These are phyloP conservation scores for Tachysurus vachellii DNA, from an alignment of 2,113 vertebrate genomes.

Conservation along the genomic window DNA sequence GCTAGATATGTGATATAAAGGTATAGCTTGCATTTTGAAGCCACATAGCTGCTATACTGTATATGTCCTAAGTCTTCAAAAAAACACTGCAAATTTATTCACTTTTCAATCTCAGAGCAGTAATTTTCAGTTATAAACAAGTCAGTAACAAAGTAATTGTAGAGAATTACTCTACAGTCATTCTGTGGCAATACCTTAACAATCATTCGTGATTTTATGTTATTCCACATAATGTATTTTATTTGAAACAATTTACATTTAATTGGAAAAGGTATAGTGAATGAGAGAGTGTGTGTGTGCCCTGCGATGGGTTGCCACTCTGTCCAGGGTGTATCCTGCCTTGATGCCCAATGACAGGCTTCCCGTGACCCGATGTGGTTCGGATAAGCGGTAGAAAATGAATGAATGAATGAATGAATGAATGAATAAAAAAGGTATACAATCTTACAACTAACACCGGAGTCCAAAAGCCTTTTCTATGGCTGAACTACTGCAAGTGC, in stretches of 20 bases:
- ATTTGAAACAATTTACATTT: neutral
- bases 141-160: neutral
- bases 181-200: neutral
- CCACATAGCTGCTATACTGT: neutral
- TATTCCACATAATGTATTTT: neutral
- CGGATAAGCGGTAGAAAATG: no score
- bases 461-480: neutral
- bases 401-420: no score
- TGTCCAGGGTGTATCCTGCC: no score
- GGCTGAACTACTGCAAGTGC: neutral
- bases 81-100: neutral
- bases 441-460: neutral
- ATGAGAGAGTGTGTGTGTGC: no score
- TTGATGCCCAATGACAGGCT: no score
- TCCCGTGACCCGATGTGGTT: no score
- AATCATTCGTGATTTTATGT: neutral
- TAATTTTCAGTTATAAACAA: neutral
- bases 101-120: neutral
- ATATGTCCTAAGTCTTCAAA: neutral
- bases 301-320: no score
- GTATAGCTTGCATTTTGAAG: neutral
- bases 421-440: no score
- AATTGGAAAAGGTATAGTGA: neutral
- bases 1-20: neutral
- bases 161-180: neutral